These are phyloP conservation scores for Argyrosomus regius DNA, from an alignment of 2,797 vertebrate species.

Conservation along the genomic window DNA sequence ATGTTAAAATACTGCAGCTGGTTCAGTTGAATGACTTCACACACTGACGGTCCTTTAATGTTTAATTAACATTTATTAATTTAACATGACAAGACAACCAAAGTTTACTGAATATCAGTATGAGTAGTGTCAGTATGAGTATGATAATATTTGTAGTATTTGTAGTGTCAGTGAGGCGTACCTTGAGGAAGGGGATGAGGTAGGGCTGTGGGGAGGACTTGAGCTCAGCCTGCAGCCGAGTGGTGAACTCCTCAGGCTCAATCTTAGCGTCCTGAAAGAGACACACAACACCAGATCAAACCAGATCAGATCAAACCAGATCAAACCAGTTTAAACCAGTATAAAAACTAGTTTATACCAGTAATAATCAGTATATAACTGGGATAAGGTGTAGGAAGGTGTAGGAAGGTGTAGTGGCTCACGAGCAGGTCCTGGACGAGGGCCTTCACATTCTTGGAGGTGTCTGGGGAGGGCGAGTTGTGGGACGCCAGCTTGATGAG, in stretches of 20 bases:
- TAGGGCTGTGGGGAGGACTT: constrained; percentile 94
- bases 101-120: neutral
- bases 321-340: too few species aligned
- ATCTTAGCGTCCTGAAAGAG: constrained; percentile 89
- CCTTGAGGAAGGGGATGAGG: constrained; percentile 94
- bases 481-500: constrained; percentile 93
- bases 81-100: too few species aligned
- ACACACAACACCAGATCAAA: neutral
- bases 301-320: neutral
- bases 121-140: neutral
- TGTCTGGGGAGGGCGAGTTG: constrained; percentile 90
- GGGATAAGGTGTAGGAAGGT: too few species aligned
- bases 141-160: neutral
- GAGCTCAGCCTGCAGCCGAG: constrained; percentile 89
- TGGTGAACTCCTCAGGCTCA: constrained; percentile 92
- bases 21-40: too few species aligned
- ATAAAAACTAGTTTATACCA: too few species aligned
- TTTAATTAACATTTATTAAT: too few species aligned
- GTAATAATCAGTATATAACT: too few species aligned
- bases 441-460: constrained; percentile 91
- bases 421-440: constrained; percentile 92
- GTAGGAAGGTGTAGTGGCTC: constrained; percentile 34
- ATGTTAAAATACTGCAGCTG: too few species aligned
- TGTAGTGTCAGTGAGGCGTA: constrained; percentile 32
- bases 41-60: too few species aligned